These are phyloP conservation scores for Diaprepes abbreviatus DNA, from an alignment of 2,888 invertebrate species.

Conservation along the genomic window DNA sequence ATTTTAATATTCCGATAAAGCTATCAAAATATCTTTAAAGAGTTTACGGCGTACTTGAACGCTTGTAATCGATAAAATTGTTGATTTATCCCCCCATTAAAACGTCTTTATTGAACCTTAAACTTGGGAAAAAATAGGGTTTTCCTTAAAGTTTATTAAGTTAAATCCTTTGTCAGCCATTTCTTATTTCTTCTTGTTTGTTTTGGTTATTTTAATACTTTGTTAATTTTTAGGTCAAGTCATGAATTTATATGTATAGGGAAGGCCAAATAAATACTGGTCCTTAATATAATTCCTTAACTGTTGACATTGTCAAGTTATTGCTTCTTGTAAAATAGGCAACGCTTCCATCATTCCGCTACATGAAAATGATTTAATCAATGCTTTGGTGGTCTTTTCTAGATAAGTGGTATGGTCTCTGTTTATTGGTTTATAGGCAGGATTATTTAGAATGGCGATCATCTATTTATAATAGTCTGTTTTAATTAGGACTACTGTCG, in stretches of 20 bases:
- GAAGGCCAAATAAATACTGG: too few relatives aligned
- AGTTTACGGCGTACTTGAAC: constrained; percentile 47
- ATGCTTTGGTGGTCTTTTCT: too few relatives aligned
- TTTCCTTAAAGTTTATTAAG: constrained; percentile 36
- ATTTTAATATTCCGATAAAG: constrained; percentile 54
- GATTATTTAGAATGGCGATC: too few relatives aligned
- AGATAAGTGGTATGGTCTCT: too few relatives aligned
- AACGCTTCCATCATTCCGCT: too few relatives aligned
- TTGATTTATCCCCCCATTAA: constrained; percentile 48
- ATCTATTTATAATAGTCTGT: too few relatives aligned
- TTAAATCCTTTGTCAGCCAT: constrained; percentile 28
- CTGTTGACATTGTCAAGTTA: too few relatives aligned
- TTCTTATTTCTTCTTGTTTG: constrained; percentile 33
- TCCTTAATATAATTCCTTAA: too few relatives aligned
- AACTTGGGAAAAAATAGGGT: constrained; percentile 37
- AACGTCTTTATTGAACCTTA: constrained; percentile 43
- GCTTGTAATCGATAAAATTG: constrained; percentile 51
- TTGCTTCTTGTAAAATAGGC: too few relatives aligned
- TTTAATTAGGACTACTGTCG: too few relatives aligned
- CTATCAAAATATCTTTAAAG: constrained; percentile 52
- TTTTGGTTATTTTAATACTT: constrained; percentile 38
- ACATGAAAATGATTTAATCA: too few relatives aligned
- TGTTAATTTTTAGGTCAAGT: constrained; percentile 23
- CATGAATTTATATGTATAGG: background rate
- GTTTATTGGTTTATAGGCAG: too few relatives aligned